Conservation (phyloP, 2,113 vertebrate species). For the Hiodon tergisus region DNA sequence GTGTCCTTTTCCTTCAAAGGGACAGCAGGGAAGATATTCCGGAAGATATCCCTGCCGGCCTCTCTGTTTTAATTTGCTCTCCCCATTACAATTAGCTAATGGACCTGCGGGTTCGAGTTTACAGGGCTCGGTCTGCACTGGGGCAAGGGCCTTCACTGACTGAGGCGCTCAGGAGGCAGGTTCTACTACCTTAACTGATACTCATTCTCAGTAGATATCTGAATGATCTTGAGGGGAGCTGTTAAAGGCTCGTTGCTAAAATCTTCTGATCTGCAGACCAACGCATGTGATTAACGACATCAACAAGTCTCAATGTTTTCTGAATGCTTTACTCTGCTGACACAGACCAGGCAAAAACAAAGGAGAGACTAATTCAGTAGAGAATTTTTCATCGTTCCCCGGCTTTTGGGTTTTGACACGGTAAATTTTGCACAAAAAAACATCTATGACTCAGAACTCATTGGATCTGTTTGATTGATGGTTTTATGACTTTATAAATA, state of each 20-base stretch:
- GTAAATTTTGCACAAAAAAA: background rate
- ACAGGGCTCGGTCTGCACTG: conserved; percentile 14
- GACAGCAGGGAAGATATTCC: conserved; percentile 5
- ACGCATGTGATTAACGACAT: conserved; percentile 35
- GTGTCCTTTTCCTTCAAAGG: conserved; percentile 32
- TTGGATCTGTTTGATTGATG: conserved; percentile 33
- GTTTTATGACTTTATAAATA: conserved; percentile 15
- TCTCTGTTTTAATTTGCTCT: background rate
- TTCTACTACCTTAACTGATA: conserved; percentile 30
- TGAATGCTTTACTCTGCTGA: conserved; percentile 7
- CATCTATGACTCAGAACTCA: background rate
- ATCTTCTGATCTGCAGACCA: conserved; percentile 57
- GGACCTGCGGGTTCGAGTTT: too few species aligned
- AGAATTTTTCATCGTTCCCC: too few species aligned
- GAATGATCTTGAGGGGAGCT: conserved; percentile 40
- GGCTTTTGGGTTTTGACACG: too few species aligned
- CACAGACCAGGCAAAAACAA: too few species aligned
- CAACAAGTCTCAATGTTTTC: conserved; percentile 19
- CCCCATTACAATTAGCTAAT: too few species aligned
- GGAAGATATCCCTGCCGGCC: too few species aligned
- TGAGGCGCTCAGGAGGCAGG: conserved; percentile 10
- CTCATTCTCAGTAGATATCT: conserved; percentile 46
- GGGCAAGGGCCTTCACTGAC: conserved; percentile 7
- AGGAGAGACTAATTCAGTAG: too few species aligned
- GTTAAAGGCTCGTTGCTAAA: conserved; percentile 48